A percentile compares a stretch with the other conserved stretches of the same genome.
These are phyloP conservation scores for Lamproptera curius DNA, from an alignment of 2,888 invertebrate genomes.

Conservation along the genomic window DNA sequence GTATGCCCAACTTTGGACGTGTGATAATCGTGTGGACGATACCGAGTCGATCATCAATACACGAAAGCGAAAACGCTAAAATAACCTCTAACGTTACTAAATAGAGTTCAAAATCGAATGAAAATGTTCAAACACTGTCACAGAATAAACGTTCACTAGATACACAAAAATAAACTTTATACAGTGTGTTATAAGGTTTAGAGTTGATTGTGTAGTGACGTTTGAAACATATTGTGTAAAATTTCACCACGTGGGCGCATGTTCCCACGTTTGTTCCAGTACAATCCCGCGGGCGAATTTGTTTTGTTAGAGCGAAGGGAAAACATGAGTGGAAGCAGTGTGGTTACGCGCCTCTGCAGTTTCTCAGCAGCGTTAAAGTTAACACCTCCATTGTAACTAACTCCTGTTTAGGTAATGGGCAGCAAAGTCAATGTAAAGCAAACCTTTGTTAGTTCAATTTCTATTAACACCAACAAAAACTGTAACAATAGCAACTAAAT, in stretches of 20 bases:
- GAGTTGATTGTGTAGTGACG: not conserved
- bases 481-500: too few species aligned
- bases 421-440: too few species aligned
- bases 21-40: conserved; percentile 1
- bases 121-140: not conserved
- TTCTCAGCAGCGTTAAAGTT: conserved; percentile 11
- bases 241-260: conserved; percentile 18
- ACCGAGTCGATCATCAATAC: not conserved
- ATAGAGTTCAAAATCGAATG: not conserved
- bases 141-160: not conserved
- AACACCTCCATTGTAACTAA: conserved; percentile 3
- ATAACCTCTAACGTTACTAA: not conserved
- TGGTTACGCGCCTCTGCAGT: conserved; percentile 8
- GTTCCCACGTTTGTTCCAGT: conserved; percentile 17
- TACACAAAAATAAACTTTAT: not conserved
- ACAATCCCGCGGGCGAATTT: conserved; percentile 7
- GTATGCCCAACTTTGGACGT: not conserved
- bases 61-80: not conserved
- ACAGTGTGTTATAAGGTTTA: not conserved
- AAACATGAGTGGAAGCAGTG: conserved; percentile 14
- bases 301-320: conserved; percentile 18
- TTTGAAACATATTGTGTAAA: conserved; percentile 6
- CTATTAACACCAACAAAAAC: too few species aligned
- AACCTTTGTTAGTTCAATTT: too few species aligned
- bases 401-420: too few species aligned